These are phyloP conservation scores for Trachelus troglodyta DNA, from an alignment of 2,888 invertebrate genomes.

Conservation along the genomic window DNA sequence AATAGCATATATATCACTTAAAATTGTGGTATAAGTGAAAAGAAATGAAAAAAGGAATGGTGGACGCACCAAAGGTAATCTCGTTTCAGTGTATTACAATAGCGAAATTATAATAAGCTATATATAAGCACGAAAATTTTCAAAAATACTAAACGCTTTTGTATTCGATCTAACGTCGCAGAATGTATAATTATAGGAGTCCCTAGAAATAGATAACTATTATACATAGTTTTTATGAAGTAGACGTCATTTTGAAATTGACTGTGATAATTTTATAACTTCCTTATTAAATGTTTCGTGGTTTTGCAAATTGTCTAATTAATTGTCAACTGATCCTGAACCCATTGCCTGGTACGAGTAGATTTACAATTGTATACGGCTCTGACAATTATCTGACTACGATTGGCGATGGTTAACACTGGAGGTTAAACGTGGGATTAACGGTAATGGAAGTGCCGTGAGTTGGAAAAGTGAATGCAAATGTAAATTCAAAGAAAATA, in stretches of 20 bases:
- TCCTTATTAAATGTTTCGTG: background rate
- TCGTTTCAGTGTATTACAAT: no score
- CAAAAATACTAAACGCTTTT: no score
- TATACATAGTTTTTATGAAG: no score
- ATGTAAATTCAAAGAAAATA: background rate
- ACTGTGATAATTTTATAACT: background rate
- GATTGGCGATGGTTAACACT: background rate
- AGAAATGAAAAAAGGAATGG: no score
- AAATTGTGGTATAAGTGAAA: background rate
- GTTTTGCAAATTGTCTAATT: background rate
- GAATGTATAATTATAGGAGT: no score
- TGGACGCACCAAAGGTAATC: no score
- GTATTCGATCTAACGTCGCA: no score
- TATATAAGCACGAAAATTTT: no score
- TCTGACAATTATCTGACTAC: background rate
- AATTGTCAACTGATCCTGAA: background rate
- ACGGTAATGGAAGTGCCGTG: background rate
- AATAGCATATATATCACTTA: background rate
- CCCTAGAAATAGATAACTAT: no score
- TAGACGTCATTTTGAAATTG: background rate
- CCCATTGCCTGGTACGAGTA: background rate
- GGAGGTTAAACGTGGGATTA: background rate
- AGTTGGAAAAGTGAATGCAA: background rate
- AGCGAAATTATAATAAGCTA: no score
- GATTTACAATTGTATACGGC: background rate